Evolutionary conservation across 2,113 vertebrate genomes (phyloP).

Genomic region (Salminus brasiliensis): DNA sequence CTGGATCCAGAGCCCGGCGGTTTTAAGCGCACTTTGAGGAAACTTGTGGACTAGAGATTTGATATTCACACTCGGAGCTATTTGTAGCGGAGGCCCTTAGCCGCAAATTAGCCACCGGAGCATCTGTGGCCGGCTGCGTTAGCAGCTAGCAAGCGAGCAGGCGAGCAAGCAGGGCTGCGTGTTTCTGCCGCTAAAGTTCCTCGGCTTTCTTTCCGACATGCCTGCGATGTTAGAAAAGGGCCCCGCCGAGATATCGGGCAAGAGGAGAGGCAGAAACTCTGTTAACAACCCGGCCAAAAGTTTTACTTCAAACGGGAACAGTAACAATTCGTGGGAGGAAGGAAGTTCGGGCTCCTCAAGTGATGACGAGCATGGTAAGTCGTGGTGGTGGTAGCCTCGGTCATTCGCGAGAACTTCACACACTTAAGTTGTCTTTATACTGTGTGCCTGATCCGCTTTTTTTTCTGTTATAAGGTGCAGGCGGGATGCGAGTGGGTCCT

Average conservation of each 20-base stretch:
- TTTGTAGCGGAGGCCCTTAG: slow-evolving; percentile 27
- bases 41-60: background rate
- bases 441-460: background rate
- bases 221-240: slow-evolving; percentile 90
- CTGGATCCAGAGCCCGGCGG: background rate
- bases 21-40: background rate
- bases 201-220: slow-evolving; percentile 64
- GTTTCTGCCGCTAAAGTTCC: slow-evolving; percentile 36
- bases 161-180: slow-evolving; percentile 13
- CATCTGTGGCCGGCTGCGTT: slow-evolving; percentile 17
- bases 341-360: slow-evolving; percentile 91
- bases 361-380: slow-evolving; percentile 92
- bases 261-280: slow-evolving; percentile 83
- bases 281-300: slow-evolving; percentile 79
- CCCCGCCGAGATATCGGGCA: slow-evolving; percentile 83
- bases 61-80: slow-evolving; percentile 1
- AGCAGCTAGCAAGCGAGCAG: slow-evolving; percentile 17
- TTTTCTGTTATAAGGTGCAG: slow-evolving; percentile 76
- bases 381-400: slow-evolving; percentile 70
- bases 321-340: slow-evolving; percentile 88
- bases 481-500: slow-evolving; percentile 88
- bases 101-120: slow-evolving; percentile 17
- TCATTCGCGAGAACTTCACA: slow-evolving; percentile 54
- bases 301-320: slow-evolving; percentile 85
- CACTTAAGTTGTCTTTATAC: slow-evolving; percentile 19